Evolutionary conservation across 2,113 vertebrate species (phyloP).

Genomic region (Triplophysa rosa): DNA sequence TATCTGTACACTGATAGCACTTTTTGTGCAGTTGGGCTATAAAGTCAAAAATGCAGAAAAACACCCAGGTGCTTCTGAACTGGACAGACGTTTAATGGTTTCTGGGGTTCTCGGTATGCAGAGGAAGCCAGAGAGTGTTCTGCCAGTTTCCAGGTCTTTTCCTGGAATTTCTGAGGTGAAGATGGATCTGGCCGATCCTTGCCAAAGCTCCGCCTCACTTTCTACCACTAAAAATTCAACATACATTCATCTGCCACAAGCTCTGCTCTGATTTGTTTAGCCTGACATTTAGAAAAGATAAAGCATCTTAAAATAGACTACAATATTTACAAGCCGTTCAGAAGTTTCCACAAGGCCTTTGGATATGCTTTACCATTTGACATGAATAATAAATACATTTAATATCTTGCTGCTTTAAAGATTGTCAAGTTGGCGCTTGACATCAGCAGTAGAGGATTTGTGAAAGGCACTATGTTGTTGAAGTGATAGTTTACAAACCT

Average conservation of each 20-base stretch:
- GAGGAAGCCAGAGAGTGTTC: conserved; percentile 52
- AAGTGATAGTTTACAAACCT: no score
- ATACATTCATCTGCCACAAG: conserved; percentile 2
- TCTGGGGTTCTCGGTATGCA: conserved; percentile 20
- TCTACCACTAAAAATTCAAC: conserved; percentile 23
- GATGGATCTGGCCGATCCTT: conserved; percentile 21
- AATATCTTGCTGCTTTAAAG: conserved; percentile 31
- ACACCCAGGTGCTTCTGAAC: conserved; percentile 18
- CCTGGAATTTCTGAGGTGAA: conserved; percentile 50
- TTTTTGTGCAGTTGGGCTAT: neutral
- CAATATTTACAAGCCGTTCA: conserved; percentile 26
- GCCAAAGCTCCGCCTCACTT: conserved; percentile 14
- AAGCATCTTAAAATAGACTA: conserved; percentile 26
- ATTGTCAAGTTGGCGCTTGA: conserved; percentile 31
- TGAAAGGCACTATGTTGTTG: neutral
- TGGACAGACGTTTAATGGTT: conserved; percentile 34
- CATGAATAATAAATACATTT: conserved; percentile 44
- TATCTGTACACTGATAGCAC: neutral
- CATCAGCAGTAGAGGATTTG: neutral
- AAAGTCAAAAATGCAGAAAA: conserved; percentile 8
- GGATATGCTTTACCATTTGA: conserved; percentile 13
- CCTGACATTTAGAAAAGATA: conserved; percentile 19
- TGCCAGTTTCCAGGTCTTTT: conserved; percentile 53
- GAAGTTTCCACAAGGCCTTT: conserved; percentile 38
- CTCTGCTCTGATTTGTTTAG: neutral